phyloP scores from a whole-genome alignment of 2,888 invertebrate species.

The Sarcophaga variegata region DNA sequence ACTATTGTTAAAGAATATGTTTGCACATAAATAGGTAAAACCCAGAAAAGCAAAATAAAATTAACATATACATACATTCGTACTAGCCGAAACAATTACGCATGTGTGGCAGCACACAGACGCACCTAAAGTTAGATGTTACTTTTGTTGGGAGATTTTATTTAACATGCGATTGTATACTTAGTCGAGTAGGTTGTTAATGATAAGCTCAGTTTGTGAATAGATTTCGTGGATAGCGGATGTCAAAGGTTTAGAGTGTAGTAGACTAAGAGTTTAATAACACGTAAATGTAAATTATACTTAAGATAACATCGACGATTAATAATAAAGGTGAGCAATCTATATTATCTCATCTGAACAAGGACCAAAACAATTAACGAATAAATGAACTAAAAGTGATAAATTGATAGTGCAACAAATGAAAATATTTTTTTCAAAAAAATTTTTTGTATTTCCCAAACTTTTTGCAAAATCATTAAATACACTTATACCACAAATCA shows the following conservation, averaged over 20 bases:
- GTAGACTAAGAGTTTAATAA: conserved; percentile 39
- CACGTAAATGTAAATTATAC: not conserved
- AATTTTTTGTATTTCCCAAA: too few relatives aligned
- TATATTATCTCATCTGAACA: not conserved
- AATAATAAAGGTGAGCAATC: conserved; percentile 35
- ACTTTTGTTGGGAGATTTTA: conserved; percentile 26
- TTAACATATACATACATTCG: not conserved
- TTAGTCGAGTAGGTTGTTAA: conserved; percentile 77
- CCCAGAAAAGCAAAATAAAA: not conserved
- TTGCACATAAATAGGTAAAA: conserved; percentile 13
- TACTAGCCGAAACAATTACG: conserved; percentile 9
- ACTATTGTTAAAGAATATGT: conserved; percentile 27
- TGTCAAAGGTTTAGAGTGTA: conserved; percentile 72
- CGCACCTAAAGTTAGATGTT: not conserved
- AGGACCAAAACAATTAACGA: not conserved
- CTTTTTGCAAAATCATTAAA: too few relatives aligned
- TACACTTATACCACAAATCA: too few relatives aligned
- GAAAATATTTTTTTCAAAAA: too few relatives aligned
- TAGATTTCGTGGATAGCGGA: conserved; percentile 81
- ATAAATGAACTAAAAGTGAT: not conserved
- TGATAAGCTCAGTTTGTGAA: conserved; percentile 81
- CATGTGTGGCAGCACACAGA: conserved; percentile 30
- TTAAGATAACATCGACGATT: not conserved
- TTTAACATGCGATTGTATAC: conserved; percentile 75
- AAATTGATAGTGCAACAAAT: too few relatives aligned